Evolutionary conservation across 2,888 invertebrate species (phyloP).

Genomic region (Tethea ocularis): DNA sequence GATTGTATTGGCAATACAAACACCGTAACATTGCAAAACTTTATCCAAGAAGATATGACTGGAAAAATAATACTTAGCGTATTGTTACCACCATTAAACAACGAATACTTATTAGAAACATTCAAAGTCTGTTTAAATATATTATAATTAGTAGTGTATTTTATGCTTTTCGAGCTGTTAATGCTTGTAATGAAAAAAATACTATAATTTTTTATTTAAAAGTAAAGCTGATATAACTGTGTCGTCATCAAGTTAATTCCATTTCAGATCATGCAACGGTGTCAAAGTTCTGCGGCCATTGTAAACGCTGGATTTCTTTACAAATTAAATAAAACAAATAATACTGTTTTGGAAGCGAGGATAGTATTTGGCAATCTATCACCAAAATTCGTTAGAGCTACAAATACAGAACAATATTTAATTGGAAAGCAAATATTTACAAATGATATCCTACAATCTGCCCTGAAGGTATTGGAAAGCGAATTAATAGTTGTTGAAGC

Average conservation of each 20-base stretch:
- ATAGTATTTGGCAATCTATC: constrained; percentile 83
- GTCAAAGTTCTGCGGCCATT: constrained; percentile 89
- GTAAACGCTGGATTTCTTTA: constrained; percentile 89
- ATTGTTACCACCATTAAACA: constrained; percentile 51
- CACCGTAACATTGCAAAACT: constrained; percentile 61
- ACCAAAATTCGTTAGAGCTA: constrained; percentile 62
- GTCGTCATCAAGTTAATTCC: too few species aligned
- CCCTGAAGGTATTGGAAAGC: constrained; percentile 41
- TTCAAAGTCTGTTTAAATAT: too few species aligned
- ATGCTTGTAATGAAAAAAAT: too few species aligned
- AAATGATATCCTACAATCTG: constrained; percentile 63
- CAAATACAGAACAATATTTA: constrained; percentile 71
- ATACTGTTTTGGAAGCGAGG: constrained; percentile 67
- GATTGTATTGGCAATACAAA: background rate
- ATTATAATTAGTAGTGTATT: too few species aligned
- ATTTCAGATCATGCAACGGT: constrained; percentile 87
- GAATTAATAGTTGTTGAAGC: constrained; percentile 53
- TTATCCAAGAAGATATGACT: constrained; percentile 68
- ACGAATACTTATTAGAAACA: too few species aligned
- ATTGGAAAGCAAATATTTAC: constrained; percentile 61
- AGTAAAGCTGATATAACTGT: too few species aligned
- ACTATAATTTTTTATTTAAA: too few species aligned
- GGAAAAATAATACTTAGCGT: constrained; percentile 56
- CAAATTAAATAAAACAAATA: constrained; percentile 30
- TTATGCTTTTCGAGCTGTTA: too few species aligned